Base-by-base conservation (phyloP, 1,140 invertebrate genomes). In the Schlechtendalia chinensis region DNA sequence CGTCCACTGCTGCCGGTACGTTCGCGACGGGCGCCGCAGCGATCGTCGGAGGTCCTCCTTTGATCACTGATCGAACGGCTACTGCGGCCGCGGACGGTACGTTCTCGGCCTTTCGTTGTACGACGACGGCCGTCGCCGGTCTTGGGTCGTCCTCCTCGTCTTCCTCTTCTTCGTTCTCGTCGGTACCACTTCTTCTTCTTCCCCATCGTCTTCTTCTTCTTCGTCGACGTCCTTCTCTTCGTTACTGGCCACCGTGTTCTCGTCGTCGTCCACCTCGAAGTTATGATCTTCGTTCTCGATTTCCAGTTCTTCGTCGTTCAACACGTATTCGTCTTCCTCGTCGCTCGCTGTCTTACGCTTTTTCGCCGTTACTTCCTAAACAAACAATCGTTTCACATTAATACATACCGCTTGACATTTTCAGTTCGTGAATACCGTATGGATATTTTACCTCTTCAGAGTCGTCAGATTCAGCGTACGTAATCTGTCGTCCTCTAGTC, bases 401-500 rank as follows among this genome's bases (percentile, higher is more conserved):
- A n/a, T n/a, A n/a, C n/a, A n/a, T n/a, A n/a, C n/a, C n/a, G n/a
- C n/a, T n/a, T n/a, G n/a, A n/a, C n/a, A n/a, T n/a, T n/a, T n/a
- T n/a, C n/a, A n/a, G n/a, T n/a, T n/a, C n/a, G n/a, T n/a, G n/a
- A n/a, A n/a, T n/a, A n/a, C n/a, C n/a, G n/a, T n/a, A n/a, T n/a
- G n/a, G n/a, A n/a, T n/a, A n/a, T n/a, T 84, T 87, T 85, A 91
- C 91, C 85, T 91, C 90, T 83, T 91, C 91, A 22, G 89, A 91
- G 84, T 88, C 91, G 82, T 88, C 87, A 82, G 88, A 88, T 86
- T 92, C 91, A 54, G 91, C 87, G 84, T 92, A 93, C 83, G 91
- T 91, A 61, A 92, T 91, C 83, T 91, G 91, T 45, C 90, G 88
- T 2, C 91, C 91, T 67, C 91, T 87, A 4, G 91, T 92, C 24